Evolutionary conservation across 2,888 invertebrate genomes (phyloP).

Genomic region (Molorchus minor): DNA sequence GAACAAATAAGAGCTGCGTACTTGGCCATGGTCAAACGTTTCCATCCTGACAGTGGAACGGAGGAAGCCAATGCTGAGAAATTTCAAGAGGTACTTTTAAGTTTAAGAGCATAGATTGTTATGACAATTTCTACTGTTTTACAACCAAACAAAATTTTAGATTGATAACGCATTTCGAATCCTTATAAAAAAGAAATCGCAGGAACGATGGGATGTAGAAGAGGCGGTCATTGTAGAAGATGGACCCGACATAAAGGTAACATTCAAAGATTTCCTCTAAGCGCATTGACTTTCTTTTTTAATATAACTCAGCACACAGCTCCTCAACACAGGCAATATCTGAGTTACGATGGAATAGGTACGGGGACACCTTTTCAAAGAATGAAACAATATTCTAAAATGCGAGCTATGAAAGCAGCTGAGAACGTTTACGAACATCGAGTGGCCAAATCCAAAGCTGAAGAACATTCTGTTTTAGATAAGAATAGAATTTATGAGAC

Average conservation of each 20-base stretch:
- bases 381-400: conserved; percentile 78
- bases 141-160: conserved; percentile 52
- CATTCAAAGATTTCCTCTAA: conserved; percentile 1
- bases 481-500: conserved; percentile 60
- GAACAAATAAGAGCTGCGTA: conserved; percentile 78
- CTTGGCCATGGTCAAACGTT: conserved; percentile 78
- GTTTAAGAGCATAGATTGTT: conserved; percentile 7
- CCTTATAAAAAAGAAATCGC: conserved; percentile 73
- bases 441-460: conserved; percentile 67
- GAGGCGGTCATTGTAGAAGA: conserved; percentile 65
- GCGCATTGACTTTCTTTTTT: conserved; percentile 24
- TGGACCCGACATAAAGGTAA: conserved; percentile 70
- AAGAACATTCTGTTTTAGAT: conserved; percentile 73
- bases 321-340: conserved; percentile 87
- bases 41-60: conserved; percentile 84
- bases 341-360: conserved; percentile 82
- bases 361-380: conserved; percentile 81
- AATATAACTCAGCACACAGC: conserved; percentile 74
- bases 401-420: conserved; percentile 74
- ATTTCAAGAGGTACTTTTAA: conserved; percentile 71
- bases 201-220: conserved; percentile 67
- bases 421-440: conserved; percentile 72
- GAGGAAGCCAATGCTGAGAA: conserved; percentile 75
- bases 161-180: conserved; percentile 79
- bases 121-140: neutral